phyloP scores from a whole-genome alignment of 2,797 vertebrate species.

The Tokudaia muenninki region DNA sequence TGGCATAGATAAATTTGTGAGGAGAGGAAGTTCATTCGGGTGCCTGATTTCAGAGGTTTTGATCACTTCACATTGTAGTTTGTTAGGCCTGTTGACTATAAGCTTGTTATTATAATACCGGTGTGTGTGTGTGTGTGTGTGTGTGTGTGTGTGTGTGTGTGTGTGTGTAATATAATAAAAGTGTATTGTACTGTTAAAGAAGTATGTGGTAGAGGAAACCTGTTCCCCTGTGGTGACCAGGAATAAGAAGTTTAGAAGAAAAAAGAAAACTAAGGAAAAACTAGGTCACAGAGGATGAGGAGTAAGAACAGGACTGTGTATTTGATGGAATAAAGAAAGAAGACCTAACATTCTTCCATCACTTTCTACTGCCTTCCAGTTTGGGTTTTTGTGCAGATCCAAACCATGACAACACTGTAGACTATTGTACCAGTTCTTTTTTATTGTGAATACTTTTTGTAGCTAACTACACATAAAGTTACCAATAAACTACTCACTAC shows the following conservation, averaged over 20 bases:
- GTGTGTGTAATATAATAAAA: not conserved
- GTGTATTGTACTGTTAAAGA: too few relatives aligned
- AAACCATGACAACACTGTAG: not conserved
- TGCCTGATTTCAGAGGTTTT: not conserved
- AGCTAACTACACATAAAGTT: not conserved
- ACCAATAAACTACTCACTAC: too few relatives aligned
- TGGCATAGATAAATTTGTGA: not conserved
- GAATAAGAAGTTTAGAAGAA: not conserved
- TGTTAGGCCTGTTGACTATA: too few relatives aligned
- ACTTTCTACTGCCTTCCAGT: not conserved
- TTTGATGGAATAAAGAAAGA: not conserved
- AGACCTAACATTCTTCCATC: not conserved
- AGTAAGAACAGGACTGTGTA: not conserved
- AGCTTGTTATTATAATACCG: not conserved
- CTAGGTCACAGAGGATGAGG: not conserved
- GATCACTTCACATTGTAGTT: not conserved
- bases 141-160: too few relatives aligned
- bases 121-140: too few relatives aligned
- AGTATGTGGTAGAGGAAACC: not conserved
- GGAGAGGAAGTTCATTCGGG: not conserved
- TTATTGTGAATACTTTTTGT: not conserved
- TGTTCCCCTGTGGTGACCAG: not conserved
- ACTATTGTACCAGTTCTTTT: not conserved
- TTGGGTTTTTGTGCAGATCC: not conserved
- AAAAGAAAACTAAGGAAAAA: not conserved